phyloP scores from a whole-genome alignment of 2,888 invertebrate genomes.

The Chaitophorus viminalis region DNA sequence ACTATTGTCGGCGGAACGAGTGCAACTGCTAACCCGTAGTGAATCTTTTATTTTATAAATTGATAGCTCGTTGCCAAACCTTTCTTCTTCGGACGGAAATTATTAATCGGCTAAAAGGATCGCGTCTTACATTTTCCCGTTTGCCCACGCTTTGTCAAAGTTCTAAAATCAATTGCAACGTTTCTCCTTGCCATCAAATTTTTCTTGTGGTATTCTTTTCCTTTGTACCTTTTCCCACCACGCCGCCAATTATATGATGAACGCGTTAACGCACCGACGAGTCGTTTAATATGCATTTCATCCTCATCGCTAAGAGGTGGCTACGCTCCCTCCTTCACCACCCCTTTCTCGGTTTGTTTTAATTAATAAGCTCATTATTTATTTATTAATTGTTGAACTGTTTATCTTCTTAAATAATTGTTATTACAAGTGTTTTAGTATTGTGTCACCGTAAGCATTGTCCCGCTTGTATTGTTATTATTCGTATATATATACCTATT shows the following conservation, averaged over 20 bases:
- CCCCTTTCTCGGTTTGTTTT: background rate
- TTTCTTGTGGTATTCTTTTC: background rate
- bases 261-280: background rate
- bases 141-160: background rate
- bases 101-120: background rate
- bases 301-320: background rate
- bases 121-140: background rate
- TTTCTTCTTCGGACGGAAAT: background rate
- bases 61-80: background rate
- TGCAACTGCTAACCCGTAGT: no score
- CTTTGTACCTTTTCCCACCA: background rate
- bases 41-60: background rate
- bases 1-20: background rate
- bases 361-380: background rate
- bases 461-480: background rate
- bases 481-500: background rate
- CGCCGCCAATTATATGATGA: background rate
- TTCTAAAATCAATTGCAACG: background rate
- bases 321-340: background rate
- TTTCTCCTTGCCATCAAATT: background rate
- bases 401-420: background rate
- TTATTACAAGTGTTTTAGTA: background rate
- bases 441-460: background rate
- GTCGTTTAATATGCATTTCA: background rate
- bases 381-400: background rate